A percentile compares a stretch with the other conserved stretches of the same genome.
Evolutionary conservation across 2,113 vertebrate genomes (phyloP).

Genomic region (Phodopus roborovskii): DNA sequence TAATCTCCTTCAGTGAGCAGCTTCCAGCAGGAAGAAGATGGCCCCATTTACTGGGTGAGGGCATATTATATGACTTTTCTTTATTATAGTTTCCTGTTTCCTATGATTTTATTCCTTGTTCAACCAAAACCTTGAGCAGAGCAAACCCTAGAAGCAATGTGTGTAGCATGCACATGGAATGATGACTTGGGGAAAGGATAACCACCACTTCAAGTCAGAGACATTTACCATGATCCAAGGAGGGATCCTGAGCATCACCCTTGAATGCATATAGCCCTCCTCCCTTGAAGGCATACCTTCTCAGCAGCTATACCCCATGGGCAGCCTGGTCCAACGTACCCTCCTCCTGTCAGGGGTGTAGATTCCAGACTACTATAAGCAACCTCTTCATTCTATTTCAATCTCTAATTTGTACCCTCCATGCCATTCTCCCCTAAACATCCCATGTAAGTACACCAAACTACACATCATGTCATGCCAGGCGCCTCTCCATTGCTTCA

Average conservation of each 20-base stretch:
- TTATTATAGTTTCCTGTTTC: neutral
- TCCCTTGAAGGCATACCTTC: neutral
- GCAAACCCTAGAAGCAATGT: neutral
- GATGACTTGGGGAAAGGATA: neutral
- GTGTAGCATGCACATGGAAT: rapidly evolving
- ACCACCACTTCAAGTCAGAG: rapidly evolving
- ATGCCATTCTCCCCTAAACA: neutral
- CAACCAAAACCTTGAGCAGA: conserved; percentile 15
- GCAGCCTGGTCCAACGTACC: neutral
- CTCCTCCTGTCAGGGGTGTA: neutral
- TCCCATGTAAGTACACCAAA: neutral
- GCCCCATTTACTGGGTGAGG: neutral
- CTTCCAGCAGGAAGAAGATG: neutral
- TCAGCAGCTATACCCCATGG: neutral
- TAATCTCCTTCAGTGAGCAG: neutral
- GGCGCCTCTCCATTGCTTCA: neutral
- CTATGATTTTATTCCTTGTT: neutral
- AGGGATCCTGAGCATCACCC: neutral
- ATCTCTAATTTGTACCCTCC: neutral
- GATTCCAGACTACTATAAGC: neutral
- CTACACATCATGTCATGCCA: neutral
- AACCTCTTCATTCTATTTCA: neutral
- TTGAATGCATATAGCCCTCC: neutral
- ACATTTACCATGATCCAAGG: neutral
- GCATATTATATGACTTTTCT: neutral